Evolutionary conservation across 92 coral and sea anemone genomes (phyloP).

Genomic region (Virgularia gustaviana): DNA sequence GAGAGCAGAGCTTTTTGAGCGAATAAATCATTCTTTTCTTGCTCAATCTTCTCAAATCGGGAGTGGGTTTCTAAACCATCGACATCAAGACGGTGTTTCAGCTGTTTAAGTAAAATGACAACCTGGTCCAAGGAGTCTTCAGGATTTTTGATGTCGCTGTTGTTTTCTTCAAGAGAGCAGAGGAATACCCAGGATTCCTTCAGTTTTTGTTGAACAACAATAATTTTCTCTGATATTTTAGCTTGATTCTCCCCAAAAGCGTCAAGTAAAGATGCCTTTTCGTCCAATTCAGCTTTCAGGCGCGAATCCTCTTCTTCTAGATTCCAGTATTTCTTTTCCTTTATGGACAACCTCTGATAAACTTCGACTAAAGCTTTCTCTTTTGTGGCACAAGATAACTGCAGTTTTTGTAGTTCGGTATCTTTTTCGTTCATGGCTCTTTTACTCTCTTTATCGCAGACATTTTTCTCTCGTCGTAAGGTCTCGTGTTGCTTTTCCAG

Average conservation of each 20-base stretch:
- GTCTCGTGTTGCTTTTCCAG: background rate
- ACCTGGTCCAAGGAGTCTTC: no score
- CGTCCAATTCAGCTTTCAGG: background rate
- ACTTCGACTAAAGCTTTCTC: background rate
- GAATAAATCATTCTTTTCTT: background rate
- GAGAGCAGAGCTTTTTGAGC: background rate
- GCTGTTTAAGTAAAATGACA: no score
- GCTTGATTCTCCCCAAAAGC: background rate
- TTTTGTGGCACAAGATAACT: background rate
- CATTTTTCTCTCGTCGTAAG: slow-evolving; percentile 4
- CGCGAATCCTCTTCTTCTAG: background rate
- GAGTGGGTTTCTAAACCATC: no score
- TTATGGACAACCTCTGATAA: background rate
- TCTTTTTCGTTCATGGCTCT: background rate
- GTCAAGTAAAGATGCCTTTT: background rate
- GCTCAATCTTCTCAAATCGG: background rate
- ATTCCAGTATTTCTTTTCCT: background rate
- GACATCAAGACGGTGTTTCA: no score
- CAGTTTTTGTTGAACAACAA: no score
- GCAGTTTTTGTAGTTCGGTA: background rate
- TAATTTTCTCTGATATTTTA: background rate
- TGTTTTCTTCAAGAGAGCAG: no score
- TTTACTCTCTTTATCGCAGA: background rate
- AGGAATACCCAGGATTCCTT: no score
- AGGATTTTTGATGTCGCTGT: no score